A percentile compares a stretch with the other conserved stretches of the same genome.
phyloP scores from a whole-genome alignment of 2,888 invertebrate species.

The Melieria picta region DNA sequence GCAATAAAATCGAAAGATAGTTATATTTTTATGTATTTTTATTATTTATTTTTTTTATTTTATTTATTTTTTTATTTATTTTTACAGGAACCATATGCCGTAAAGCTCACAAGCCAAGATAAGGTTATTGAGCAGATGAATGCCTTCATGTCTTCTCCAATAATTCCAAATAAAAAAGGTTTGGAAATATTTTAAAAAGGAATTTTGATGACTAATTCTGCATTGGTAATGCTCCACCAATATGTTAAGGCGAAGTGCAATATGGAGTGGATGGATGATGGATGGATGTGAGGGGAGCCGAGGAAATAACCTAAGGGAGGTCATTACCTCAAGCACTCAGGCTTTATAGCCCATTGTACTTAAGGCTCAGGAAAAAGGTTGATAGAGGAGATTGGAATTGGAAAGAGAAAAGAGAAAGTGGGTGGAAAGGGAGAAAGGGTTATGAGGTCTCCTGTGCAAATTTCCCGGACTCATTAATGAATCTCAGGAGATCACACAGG shows the following conservation, averaged over 20 bases:
- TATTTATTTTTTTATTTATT: too few relatives aligned
- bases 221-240: background rate
- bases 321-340: too few relatives aligned
- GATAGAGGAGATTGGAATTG: too few relatives aligned
- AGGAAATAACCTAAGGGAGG: background rate
- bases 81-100: slow-evolving; percentile 4
- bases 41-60: too few relatives aligned
- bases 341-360: too few relatives aligned
- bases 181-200: slow-evolving; percentile 3
- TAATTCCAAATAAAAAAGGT: slow-evolving; percentile 5
- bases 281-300: background rate
- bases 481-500: too few relatives aligned
- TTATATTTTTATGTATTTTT: background rate
- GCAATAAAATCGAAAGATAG: background rate
- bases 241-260: background rate
- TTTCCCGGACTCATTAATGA: too few relatives aligned
- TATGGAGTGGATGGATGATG: background rate
- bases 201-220: background rate
- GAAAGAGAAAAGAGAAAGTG: too few relatives aligned
- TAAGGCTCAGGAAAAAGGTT: too few relatives aligned
- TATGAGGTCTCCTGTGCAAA: too few relatives aligned
- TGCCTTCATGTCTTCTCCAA: background rate
- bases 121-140: slow-evolving; percentile 1
- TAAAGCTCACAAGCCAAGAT: background rate
- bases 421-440: too few relatives aligned